Conservation (phyloP, 2,113 vertebrate species). For the Tichodroma muraria region DNA sequence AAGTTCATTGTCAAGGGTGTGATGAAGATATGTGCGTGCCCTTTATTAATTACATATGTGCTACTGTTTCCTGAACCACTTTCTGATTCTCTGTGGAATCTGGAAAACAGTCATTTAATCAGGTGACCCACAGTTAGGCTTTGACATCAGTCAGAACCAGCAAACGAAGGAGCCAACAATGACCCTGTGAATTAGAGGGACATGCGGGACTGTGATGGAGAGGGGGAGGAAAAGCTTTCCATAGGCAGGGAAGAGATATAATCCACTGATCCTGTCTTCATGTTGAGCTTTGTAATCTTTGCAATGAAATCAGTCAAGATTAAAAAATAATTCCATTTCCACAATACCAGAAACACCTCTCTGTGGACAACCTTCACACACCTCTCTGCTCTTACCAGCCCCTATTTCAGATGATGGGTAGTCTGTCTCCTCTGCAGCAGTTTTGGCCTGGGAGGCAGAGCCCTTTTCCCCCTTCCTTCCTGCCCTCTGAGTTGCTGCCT, state of each 20-base stretch:
- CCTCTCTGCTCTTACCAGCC: not conserved
- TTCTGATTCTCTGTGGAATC: not conserved
- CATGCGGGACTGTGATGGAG: not conserved
- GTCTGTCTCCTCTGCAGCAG: not conserved
- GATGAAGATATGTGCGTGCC: not conserved
- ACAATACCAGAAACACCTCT: not conserved
- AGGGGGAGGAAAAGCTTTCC: not conserved
- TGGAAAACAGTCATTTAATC: not conserved
- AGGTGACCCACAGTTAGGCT: not conserved
- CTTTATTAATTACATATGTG: not conserved
- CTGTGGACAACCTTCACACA: not conserved
- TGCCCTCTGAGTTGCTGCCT: not conserved
- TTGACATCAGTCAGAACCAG: not conserved
- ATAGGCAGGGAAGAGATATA: not conserved
- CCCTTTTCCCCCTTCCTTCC: not conserved
- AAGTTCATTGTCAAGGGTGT: not conserved
- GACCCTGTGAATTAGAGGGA: not conserved
- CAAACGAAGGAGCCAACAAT: fast-evolving
- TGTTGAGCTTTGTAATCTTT: not conserved
- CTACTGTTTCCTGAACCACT: too few species aligned
- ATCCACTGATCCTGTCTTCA: not conserved
- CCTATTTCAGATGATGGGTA: not conserved
- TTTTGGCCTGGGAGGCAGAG: not conserved
- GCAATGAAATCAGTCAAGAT: not conserved
- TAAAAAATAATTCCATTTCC: not conserved